These are phyloP conservation scores for Lysiphlebus fabarum DNA, from an alignment of 1,140 invertebrate species.

Conservation along the genomic window DNA sequence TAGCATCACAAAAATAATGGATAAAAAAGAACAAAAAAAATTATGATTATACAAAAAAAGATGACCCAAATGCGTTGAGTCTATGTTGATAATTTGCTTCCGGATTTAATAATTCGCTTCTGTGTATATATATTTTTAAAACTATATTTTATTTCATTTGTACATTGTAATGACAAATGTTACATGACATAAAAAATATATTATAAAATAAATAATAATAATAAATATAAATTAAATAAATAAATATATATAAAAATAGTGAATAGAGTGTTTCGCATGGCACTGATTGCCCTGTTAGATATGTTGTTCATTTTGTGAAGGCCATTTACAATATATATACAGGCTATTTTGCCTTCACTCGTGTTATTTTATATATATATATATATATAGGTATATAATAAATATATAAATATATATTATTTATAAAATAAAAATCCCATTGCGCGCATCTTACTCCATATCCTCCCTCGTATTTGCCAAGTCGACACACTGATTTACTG, in stretches of 20 bases:
- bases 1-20: slow-evolving; percentile 1
- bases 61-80: slow-evolving; percentile 16
- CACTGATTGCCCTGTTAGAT: slow-evolving; percentile 17
- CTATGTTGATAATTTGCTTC: slow-evolving; percentile 11
- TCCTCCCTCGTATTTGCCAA: slow-evolving; percentile 22
- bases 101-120: slow-evolving; percentile 15
- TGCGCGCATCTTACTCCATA: slow-evolving; percentile 12
- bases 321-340: not conserved
- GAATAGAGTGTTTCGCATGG: slow-evolving; percentile 19
- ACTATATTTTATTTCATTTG: too few relatives aligned
- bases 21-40: slow-evolving; percentile 20
- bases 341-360: slow-evolving; percentile 20
- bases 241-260: slow-evolving; percentile 3
- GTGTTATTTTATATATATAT: slow-evolving; percentile 1
- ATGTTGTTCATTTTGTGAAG: too few relatives aligned
- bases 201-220: too few relatives aligned
- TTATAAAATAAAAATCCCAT: slow-evolving; percentile 17
- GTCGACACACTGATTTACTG: slow-evolving; percentile 21
- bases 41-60: slow-evolving; percentile 24
- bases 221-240: too few relatives aligned
- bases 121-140: not conserved
- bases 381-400: too few relatives aligned
- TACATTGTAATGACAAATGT: too few relatives aligned
- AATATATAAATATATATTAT: too few relatives aligned
- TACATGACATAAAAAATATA: too few relatives aligned